Evolutionary conservation across 2,888 invertebrate species (phyloP).

Genomic region (Halocaridina rubra): DNA sequence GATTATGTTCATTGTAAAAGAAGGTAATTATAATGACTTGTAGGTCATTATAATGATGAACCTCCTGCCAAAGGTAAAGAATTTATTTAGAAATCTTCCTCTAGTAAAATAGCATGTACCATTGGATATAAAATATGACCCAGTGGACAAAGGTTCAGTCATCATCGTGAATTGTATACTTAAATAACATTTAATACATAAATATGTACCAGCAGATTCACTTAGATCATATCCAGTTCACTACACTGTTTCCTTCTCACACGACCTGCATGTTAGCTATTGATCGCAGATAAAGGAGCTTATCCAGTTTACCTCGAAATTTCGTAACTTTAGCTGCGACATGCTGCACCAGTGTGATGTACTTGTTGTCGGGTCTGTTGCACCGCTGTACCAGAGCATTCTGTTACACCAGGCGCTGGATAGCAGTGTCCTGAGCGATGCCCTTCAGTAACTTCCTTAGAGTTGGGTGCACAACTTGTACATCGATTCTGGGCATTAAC

Average conservation of each 20-base stretch:
- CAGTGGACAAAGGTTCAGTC: background rate
- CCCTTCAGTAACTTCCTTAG: too few relatives aligned
- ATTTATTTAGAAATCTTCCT: too few relatives aligned
- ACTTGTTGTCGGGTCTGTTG: background rate
- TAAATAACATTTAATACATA: background rate
- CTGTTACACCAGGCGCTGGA: too few relatives aligned
- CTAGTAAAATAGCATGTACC: background rate
- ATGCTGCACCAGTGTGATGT: background rate
- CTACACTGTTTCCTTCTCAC: background rate
- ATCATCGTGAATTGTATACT: background rate
- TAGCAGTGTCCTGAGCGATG: too few relatives aligned
- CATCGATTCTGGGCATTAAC: too few relatives aligned
- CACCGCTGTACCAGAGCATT: too few relatives aligned
- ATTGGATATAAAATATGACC: background rate
- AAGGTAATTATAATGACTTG: too few relatives aligned
- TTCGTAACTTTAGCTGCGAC: background rate
- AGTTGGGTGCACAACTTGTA: too few relatives aligned
- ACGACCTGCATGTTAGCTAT: slow-evolving; percentile 8
- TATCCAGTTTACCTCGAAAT: background rate
- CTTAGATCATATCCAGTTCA: background rate
- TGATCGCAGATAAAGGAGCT: background rate
- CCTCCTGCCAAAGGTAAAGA: too few relatives aligned
- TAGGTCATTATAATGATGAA: too few relatives aligned
- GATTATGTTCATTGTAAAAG: too few relatives aligned
- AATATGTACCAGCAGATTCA: background rate